Percentiles rank a stretch among this genome's conserved stretches.
phyloP scores from a whole-genome alignment of 2,888 invertebrate genomes.

The Meganola albula region DNA sequence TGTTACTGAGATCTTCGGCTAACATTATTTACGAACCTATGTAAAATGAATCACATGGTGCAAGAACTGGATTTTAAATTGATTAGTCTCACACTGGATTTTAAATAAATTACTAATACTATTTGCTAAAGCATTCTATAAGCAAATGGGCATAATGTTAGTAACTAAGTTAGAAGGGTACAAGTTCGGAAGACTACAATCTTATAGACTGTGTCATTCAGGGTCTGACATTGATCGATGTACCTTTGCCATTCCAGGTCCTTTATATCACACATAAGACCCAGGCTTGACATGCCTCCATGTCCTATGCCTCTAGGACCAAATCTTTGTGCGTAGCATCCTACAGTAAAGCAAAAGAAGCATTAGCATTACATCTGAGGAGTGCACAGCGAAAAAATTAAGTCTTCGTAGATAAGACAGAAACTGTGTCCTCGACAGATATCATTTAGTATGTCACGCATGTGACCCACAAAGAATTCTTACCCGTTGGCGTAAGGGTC shows the following conservation, averaged over 20 bases:
- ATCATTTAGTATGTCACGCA: constrained; percentile 46
- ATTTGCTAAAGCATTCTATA: constrained; percentile 57
- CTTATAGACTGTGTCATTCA: constrained; percentile 42
- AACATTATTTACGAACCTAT: constrained; percentile 20
- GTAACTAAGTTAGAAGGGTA: constrained; percentile 36
- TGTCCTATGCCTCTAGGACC: constrained; percentile 96
- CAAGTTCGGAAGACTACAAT: constrained; percentile 31
- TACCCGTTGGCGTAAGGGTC: constrained; percentile 91
- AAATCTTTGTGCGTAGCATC: constrained; percentile 97
- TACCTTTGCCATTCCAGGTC: constrained; percentile 87
- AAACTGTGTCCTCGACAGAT: constrained; percentile 65
- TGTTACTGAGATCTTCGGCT: constrained; percentile 23
- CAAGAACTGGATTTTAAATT: constrained; percentile 28
- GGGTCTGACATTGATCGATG: constrained; percentile 36
- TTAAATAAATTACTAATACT: constrained; percentile 26
- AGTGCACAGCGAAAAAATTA: constrained; percentile 51
- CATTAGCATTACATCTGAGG: constrained; percentile 54
- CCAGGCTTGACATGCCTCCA: constrained; percentile 90
- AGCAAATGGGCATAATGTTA: constrained; percentile 44
- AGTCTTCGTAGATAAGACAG: constrained; percentile 10
- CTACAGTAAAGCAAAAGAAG: constrained; percentile 79
- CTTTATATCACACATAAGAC: constrained; percentile 90
- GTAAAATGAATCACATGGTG: constrained; percentile 19
- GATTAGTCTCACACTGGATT: constrained; percentile 11
- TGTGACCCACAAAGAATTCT: constrained; percentile 59